Conservation (phyloP, 1,140 invertebrate species). For the Myzus persicae region DNA sequence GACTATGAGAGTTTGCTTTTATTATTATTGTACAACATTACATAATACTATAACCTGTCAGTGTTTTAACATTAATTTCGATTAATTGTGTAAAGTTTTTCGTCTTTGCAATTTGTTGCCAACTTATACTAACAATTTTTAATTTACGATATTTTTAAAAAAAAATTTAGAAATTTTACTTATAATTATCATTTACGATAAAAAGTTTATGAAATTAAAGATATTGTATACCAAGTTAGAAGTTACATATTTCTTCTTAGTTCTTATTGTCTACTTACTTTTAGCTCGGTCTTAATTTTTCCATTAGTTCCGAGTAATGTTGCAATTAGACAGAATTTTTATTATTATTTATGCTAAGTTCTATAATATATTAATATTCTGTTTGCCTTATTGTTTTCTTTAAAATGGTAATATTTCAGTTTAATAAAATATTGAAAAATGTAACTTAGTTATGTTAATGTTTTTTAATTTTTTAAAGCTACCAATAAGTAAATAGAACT, state of each 20-base stretch:
- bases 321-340: neutral
- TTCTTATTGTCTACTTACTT: neutral
- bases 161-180: neutral
- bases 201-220: neutral
- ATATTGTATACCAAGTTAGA: neutral
- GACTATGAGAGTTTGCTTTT: neutral
- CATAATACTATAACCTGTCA: neutral
- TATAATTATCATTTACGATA: neutral
- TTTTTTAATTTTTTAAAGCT: neutral
- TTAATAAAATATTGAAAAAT: constrained; percentile 3
- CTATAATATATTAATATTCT: neutral
- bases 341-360: neutral
- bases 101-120: neutral
- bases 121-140: neutral
- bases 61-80: neutral
- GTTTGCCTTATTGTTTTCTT: neutral
- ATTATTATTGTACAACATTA: neutral
- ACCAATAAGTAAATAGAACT: neutral
- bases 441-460: neutral
- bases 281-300: neutral
- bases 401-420: neutral
- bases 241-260: neutral
- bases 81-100: neutral
- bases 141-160: neutral
- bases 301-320: neutral